Conservation (phyloP, 2,113 vertebrate genomes). For the Oncorhynchus keta region DNA sequence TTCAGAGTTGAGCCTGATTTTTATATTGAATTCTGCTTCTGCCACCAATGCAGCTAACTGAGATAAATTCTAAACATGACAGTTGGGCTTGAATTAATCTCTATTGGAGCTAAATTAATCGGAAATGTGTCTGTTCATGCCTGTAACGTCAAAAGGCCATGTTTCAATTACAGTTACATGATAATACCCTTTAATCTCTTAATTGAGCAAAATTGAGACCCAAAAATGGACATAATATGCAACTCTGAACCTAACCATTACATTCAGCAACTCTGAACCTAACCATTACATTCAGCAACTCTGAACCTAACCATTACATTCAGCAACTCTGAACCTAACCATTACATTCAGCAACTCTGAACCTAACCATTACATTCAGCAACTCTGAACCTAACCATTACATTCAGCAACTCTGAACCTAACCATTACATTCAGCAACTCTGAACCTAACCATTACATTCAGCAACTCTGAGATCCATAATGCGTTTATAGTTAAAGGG, state of each 20-base stretch:
- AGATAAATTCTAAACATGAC: conserved; percentile 58
- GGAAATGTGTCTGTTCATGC: conserved; percentile 58
- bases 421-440: conserved; percentile 30
- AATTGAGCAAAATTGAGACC: conserved; percentile 58
- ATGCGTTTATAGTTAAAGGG: too few relatives aligned
- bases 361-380: conserved; percentile 20
- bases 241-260: conserved; percentile 33
- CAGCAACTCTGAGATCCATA: conserved; percentile 8
- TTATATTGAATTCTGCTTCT: conserved; percentile 35
- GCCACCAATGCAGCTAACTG: conserved; percentile 41
- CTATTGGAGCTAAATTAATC: conserved; percentile 61
- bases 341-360: conserved; percentile 24
- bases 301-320: conserved; percentile 14
- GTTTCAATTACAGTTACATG: conserved; percentile 63
- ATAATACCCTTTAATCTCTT: conserved; percentile 63
- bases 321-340: conserved; percentile 12
- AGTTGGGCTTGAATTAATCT: conserved; percentile 61
- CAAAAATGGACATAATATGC: conserved; percentile 45
- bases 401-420: conserved; percentile 17
- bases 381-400: conserved; percentile 21
- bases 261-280: conserved; percentile 17
- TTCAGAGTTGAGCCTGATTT: conserved; percentile 21
- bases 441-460: conserved; percentile 21
- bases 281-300: conserved; percentile 21
- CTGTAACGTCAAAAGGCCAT: conserved; percentile 64